A percentile compares a stretch with the other conserved stretches of the same genome.
Evolutionary conservation across 2,888 invertebrate species (phyloP).

Genomic region (Clunio marinus): DNA sequence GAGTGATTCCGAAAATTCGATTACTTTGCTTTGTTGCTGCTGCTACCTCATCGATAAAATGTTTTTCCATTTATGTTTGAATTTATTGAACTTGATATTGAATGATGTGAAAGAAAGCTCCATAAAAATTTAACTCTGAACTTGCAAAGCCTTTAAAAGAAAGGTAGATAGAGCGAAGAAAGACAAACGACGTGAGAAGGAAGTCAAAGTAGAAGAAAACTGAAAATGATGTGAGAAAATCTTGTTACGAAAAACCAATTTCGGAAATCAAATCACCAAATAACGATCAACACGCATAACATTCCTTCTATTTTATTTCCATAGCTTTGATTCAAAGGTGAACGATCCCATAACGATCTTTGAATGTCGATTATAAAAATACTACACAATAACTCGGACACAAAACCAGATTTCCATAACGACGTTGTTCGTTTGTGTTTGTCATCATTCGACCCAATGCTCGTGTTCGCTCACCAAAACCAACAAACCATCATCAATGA

Average conservation of each 20-base stretch:
- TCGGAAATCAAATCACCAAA: neutral
- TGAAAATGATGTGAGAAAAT: neutral
- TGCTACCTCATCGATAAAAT: no score
- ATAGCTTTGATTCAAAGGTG: neutral
- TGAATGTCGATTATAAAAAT: neutral
- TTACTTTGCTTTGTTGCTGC: no score
- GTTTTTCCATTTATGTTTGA: no score
- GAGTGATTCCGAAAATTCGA: no score
- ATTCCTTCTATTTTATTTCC: neutral
- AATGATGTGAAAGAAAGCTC: no score
- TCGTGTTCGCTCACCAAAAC: neutral
- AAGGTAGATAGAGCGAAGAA: no score
- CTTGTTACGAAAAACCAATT: neutral
- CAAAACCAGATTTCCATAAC: conserved; percentile 27
- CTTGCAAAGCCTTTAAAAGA: no score
- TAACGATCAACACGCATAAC: neutral
- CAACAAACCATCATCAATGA: neutral
- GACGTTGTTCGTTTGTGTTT: conserved; percentile 1
- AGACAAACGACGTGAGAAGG: neutral
- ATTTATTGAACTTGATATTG: no score
- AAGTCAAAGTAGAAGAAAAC: neutral
- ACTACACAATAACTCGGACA: neutral
- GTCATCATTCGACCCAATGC: no score
- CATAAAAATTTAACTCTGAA: no score
- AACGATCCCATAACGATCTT: conserved; percentile 3